These are phyloP conservation scores for Hydrophis major DNA, from an alignment of 2,797 vertebrate species.

Conservation along the genomic window DNA sequence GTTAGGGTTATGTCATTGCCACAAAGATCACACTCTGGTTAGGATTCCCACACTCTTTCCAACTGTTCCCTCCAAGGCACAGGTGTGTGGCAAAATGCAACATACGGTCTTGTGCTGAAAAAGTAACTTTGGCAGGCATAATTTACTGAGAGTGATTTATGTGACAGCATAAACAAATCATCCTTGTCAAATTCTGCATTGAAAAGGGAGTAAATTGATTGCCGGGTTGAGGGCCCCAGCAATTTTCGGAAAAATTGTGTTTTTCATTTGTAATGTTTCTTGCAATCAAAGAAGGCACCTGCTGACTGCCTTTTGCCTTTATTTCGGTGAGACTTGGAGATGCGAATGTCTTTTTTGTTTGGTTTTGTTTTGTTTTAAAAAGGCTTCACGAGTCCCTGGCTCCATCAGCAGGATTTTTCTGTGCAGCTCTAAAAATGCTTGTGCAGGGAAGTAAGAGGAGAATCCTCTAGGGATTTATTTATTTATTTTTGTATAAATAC, in stretches of 20 bases:
- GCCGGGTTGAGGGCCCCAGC: slow-evolving; percentile 56
- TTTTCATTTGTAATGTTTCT: slow-evolving; percentile 63
- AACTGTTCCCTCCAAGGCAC: slow-evolving; percentile 44
- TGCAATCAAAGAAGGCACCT: slow-evolving; percentile 33
- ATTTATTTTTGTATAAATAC: slow-evolving; percentile 55
- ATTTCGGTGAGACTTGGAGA: slow-evolving; percentile 24
- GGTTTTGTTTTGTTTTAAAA: not conserved
- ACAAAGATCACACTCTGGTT: not conserved
- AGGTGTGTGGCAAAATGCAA: slow-evolving; percentile 65
- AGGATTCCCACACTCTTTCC: slow-evolving; percentile 54
- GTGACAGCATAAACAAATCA: slow-evolving; percentile 68
- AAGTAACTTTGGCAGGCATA: slow-evolving; percentile 68
- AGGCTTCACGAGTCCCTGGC: not conserved
- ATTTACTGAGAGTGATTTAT: slow-evolving; percentile 67
- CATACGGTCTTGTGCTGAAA: slow-evolving; percentile 59
- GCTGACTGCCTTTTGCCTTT: slow-evolving; percentile 27
- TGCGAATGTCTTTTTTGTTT: slow-evolving; percentile 12
- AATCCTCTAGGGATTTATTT: slow-evolving; percentile 46
- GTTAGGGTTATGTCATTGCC: too few relatives aligned
- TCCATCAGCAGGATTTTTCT: slow-evolving; percentile 36
- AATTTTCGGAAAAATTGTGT: slow-evolving; percentile 62
- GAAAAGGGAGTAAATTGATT: slow-evolving; percentile 68
- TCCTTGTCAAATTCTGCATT: slow-evolving; percentile 68
- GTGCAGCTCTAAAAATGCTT: slow-evolving; percentile 49
- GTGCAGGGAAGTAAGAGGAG: slow-evolving; percentile 58